A percentile compares a stretch with the other conserved stretches of the same genome.
These are phyloP conservation scores for Lingula anatina DNA, from an alignment of 2,888 invertebrate species.

Conservation along the genomic window DNA sequence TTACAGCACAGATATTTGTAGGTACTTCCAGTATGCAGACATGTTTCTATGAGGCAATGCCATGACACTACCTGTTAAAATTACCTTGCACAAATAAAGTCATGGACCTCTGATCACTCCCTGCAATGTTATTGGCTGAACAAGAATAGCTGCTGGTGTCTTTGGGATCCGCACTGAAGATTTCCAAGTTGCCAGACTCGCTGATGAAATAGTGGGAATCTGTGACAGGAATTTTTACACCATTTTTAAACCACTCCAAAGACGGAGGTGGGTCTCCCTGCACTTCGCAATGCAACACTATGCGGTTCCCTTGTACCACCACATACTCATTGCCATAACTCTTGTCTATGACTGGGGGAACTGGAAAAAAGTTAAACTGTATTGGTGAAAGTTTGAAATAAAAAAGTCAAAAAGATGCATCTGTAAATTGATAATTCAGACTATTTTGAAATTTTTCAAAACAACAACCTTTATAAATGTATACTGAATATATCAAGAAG, in stretches of 20 bases:
- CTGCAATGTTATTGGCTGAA: constrained; percentile 43
- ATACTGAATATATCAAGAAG: too few relatives aligned
- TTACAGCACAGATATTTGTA: too few relatives aligned
- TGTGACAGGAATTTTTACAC: constrained; percentile 34
- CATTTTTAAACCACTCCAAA: constrained; percentile 53
- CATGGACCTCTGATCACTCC: constrained; percentile 36
- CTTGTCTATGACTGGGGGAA: constrained; percentile 46
- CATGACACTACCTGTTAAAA: too few relatives aligned
- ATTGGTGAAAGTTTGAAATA: too few relatives aligned
- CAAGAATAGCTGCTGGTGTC: constrained; percentile 45
- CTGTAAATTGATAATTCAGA: too few relatives aligned
- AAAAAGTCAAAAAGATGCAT: too few relatives aligned
- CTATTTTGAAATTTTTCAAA: too few relatives aligned
- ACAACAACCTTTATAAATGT: too few relatives aligned
- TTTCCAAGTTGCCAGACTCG: constrained; percentile 42
- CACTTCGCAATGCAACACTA: constrained; percentile 52
- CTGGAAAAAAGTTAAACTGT: constrained; percentile 44
- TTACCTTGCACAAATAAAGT: constrained; percentile 43
- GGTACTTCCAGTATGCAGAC: too few relatives aligned
- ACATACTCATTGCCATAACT: constrained; percentile 24
- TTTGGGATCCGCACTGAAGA: constrained; percentile 36
- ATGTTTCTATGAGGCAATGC: too few relatives aligned
- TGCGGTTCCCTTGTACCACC: constrained; percentile 37
- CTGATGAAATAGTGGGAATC: constrained; percentile 40
- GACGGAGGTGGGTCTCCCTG: constrained; percentile 51